Evolutionary conservation across 1,140 invertebrate genomes (phyloP).

Genomic region (Zaprionus taronus): DNA sequence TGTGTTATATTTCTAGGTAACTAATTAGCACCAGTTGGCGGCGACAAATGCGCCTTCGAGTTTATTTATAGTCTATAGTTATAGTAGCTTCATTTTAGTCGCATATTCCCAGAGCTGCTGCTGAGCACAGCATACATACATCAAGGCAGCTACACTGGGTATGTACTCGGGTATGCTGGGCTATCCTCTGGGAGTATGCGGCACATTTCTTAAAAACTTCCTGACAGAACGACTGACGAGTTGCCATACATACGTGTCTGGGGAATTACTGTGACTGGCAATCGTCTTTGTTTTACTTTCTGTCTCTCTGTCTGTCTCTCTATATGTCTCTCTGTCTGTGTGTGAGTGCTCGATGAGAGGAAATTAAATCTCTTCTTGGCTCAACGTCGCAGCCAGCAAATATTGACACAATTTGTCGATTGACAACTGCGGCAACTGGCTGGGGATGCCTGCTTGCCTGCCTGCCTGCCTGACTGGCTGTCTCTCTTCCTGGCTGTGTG

Average conservation of each 20-base stretch:
- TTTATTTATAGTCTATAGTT: not conserved
- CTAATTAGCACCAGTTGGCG: constrained; percentile 2
- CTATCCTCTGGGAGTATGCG: not conserved
- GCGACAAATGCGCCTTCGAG: not conserved
- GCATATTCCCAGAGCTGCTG: not conserved
- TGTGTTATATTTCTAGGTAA: constrained; percentile 22
- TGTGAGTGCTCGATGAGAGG: constrained; percentile 62
- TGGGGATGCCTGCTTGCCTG: not conserved
- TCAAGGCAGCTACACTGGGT: not conserved
- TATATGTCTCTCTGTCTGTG: constrained; percentile 9
- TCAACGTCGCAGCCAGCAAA: constrained; percentile 72
- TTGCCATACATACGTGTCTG: constrained; percentile 1
- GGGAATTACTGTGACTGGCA: constrained; percentile 8
- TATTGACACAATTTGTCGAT: constrained; percentile 78
- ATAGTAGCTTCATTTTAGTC: not conserved
- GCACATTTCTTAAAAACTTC: constrained; percentile 5
- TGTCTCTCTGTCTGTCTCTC: not conserved
- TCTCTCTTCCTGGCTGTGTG: not conserved
- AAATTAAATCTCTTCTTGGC: constrained; percentile 78
- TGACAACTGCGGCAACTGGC: constrained; percentile 46
- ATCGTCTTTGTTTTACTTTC: constrained; percentile 9
- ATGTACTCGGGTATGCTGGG: not conserved
- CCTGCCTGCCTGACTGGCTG: constrained; percentile 2
- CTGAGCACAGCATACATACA: not conserved
- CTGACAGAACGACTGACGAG: not conserved